These are phyloP conservation scores for Phytoseiulus persimilis DNA, from an alignment of 2,888 invertebrate genomes.

Conservation along the genomic window DNA sequence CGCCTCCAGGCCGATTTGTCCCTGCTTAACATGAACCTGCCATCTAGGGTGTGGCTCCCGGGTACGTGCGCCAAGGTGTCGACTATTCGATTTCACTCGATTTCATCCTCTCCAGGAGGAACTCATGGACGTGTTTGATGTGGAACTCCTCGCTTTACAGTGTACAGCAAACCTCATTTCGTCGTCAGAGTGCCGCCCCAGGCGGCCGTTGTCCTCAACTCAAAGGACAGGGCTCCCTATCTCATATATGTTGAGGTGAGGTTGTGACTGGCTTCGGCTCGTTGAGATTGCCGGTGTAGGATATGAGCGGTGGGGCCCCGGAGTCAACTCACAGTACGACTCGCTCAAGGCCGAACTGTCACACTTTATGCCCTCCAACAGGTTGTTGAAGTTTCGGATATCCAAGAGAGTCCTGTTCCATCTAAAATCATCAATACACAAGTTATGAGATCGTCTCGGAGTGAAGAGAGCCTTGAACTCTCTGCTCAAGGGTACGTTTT, in stretches of 20 bases:
- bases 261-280: no score
- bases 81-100: neutral
- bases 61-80: conserved; percentile 60
- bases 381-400: conserved; percentile 64
- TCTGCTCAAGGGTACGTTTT: neutral
- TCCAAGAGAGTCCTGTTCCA: conserved; percentile 74
- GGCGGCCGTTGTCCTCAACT: conserved; percentile 94
- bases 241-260: conserved; percentile 90
- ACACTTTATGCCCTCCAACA: neutral
- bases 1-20: conserved; percentile 82
- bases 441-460: conserved; percentile 76
- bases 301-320: no score
- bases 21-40: conserved; percentile 86
- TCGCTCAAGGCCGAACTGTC: no score
- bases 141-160: neutral
- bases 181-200: conserved; percentile 93
- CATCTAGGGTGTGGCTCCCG: conserved; percentile 95
- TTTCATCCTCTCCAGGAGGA: no score
- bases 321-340: no score
- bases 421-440: conserved; percentile 60
- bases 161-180: conserved; percentile 64
- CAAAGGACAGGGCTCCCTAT: conserved; percentile 97
- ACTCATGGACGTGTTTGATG: no score
- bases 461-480: conserved; percentile 73
- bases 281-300: no score